Evolutionary conservation across 1,140 invertebrate genomes (phyloP), one percentile per base, ranked within the genome.

Genomic region (Lethrus apterus): DNA sequence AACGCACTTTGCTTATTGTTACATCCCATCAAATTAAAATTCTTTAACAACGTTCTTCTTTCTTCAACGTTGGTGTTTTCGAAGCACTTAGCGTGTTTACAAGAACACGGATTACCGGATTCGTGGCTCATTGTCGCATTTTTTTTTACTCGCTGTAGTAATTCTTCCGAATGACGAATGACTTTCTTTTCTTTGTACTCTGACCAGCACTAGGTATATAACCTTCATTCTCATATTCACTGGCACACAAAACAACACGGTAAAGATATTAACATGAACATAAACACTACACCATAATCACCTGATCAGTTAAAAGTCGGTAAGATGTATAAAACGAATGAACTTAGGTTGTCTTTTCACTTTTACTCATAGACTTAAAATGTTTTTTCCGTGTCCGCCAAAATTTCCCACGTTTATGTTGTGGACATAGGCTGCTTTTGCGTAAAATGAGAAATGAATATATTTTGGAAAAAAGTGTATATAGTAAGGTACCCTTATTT

Each of bases 1-100:
- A 36, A 36, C n/a, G 31, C 31, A 36, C 33, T 36, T 35, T 21
- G 35, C 17, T 38, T 38, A 19, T 38, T 38, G 17, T 38, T 38
- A 15, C 15, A 38, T 38, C 3, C 2, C 35, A 38, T 15, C 35
- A 38, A 38, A 38, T 38, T 38, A 38, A 38, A 38, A 20, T 38
- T 19, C 21, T 38, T n/a, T 18, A 38, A 38, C 15, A 38, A 38
- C 17, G 15, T 19, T 15, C n/a, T 10, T 38, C 35, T 38, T 38
- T 38, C 35, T 38, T 38, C 21, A 38, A 38, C 35, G 35, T n/a
- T n/a, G 35, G n/a, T 38, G 21, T 19, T 18, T 15, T 38, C 35
- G 21, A 38, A 38, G 21, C 17, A 38, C 21, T 3, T 38, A 19
- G n/a, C 17, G 21, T 19, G 35, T 2, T 38, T 38, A 2, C 35